phyloP scores from a whole-genome alignment of 2,113 vertebrate genomes.

The Suncus etruscus region DNA sequence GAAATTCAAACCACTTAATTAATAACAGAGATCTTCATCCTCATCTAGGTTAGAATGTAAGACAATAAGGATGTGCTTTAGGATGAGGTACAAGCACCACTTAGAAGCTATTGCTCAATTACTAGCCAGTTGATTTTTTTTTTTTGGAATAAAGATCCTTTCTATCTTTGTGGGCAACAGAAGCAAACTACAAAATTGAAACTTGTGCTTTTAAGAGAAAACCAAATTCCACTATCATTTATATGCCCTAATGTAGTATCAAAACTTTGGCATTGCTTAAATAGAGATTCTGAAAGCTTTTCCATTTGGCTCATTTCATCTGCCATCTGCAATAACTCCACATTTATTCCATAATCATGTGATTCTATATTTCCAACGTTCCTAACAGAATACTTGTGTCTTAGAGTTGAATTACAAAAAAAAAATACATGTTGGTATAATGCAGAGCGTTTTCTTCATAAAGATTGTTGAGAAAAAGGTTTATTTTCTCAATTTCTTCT shows the following conservation, averaged over 20 bases:
- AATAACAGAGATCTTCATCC: neutral
- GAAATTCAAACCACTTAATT: constrained; percentile 52
- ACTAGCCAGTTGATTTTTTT: neutral
- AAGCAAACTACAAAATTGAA: neutral
- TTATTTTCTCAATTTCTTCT: constrained; percentile 56
- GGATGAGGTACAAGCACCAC: constrained; percentile 14
- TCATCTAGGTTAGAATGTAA: constrained; percentile 30
- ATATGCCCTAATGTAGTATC: neutral
- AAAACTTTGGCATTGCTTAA: constrained; percentile 1
- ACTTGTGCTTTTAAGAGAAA: neutral
- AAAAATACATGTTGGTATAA: neutral
- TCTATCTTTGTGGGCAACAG: neutral
- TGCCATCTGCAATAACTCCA: neutral
- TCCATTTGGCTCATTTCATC: neutral
- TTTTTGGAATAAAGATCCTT: neutral
- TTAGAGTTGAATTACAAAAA: neutral
- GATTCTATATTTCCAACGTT: neutral
- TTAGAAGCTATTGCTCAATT: constrained; percentile 34
- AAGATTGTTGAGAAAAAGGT: neutral
- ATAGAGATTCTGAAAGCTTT: neutral
- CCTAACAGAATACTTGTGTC: neutral
- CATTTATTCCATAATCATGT: neutral
- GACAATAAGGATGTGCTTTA: constrained; percentile 4
- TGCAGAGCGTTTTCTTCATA: neutral
- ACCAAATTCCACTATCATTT: neutral